A percentile compares a stretch with the other conserved stretches of the same genome.
These are phyloP conservation scores for Caenorhabditis doughertyi DNA, from an alignment of 2,888 invertebrate genomes.

Conservation along the genomic window DNA sequence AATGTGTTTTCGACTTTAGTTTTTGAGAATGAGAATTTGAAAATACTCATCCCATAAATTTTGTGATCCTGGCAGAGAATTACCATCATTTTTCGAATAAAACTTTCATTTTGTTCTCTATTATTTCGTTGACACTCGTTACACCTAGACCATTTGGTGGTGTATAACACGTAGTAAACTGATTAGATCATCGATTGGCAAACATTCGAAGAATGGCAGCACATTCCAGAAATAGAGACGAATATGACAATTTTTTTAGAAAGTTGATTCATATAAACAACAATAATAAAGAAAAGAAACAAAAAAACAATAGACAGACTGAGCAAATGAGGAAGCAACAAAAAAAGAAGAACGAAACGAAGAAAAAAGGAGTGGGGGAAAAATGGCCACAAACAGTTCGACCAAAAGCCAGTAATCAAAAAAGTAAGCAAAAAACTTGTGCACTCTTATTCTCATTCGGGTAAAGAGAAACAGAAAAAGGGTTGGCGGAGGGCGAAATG, in stretches of 20 bases:
- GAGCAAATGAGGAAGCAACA: constrained; percentile 9
- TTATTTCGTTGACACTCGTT: constrained; percentile 50
- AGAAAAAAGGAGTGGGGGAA: not conserved
- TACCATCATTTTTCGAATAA: not conserved
- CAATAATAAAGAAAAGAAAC: not conserved
- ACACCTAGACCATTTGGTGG: constrained; percentile 9
- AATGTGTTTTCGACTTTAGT: too few relatives aligned
- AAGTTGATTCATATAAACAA: constrained; percentile 1
- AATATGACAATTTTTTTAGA: not conserved
- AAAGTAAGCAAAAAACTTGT: constrained; percentile 51
- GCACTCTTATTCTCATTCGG: constrained; percentile 25
- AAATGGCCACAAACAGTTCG: constrained; percentile 35
- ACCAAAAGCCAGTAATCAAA: constrained; percentile 38
- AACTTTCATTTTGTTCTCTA: constrained; percentile 3
- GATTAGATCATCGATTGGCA: constrained; percentile 47
- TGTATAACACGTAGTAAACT: constrained; percentile 50
- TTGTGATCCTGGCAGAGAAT: not conserved
- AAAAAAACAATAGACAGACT: not conserved
- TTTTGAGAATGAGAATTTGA: too few relatives aligned
- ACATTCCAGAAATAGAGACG: constrained; percentile 22
- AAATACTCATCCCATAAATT: too few relatives aligned
- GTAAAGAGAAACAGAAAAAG: constrained; percentile 32
- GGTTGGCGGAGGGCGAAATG: constrained; percentile 8
- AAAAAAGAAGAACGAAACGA: not conserved
- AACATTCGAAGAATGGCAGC: constrained; percentile 36